Evolutionary conservation across 1,140 invertebrate species (phyloP).

Genomic region (Caenorhabditis tropicalis): DNA sequence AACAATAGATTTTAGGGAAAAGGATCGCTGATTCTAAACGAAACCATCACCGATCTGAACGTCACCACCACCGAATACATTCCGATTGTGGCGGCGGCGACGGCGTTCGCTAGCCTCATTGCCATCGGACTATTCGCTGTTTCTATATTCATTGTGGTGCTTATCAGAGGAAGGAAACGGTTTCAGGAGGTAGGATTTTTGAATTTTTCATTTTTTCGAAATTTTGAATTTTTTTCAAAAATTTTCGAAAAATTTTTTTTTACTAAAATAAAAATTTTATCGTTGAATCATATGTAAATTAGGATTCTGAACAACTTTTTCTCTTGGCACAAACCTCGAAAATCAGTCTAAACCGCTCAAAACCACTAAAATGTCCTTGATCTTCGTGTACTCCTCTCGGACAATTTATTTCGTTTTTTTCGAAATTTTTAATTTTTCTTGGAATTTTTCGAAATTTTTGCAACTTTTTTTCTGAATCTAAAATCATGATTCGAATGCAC

Average conservation of each 20-base stretch:
- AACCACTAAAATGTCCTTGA: not conserved
- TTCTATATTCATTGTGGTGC: not conserved
- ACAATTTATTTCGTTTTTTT: too few relatives aligned
- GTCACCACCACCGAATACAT: slow-evolving; percentile 36
- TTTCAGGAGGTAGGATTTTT: slow-evolving; percentile 33
- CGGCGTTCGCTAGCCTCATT: not conserved
- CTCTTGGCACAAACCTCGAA: too few relatives aligned
- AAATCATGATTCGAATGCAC: too few relatives aligned
- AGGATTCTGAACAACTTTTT: too few relatives aligned
- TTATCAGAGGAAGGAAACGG: slow-evolving; percentile 24
- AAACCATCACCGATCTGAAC: slow-evolving; percentile 32
- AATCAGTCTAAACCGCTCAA: not conserved
- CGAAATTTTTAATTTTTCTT: too few relatives aligned
- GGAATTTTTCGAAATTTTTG: too few relatives aligned
- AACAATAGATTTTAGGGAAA: slow-evolving; percentile 33
- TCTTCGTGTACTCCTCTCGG: too few relatives aligned
- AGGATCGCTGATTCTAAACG: slow-evolving; percentile 13
- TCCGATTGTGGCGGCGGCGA: slow-evolving; percentile 38
- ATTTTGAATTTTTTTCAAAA: too few relatives aligned
- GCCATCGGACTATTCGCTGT: slow-evolving; percentile 17
- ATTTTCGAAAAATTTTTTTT: too few relatives aligned
- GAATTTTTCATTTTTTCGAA: too few relatives aligned
- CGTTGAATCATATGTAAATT: not conserved
- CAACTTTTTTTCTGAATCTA: too few relatives aligned
- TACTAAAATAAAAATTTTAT: too few relatives aligned